Conservation (phyloP, 2,113 vertebrate species). For the Paradisaea rubra region DNA sequence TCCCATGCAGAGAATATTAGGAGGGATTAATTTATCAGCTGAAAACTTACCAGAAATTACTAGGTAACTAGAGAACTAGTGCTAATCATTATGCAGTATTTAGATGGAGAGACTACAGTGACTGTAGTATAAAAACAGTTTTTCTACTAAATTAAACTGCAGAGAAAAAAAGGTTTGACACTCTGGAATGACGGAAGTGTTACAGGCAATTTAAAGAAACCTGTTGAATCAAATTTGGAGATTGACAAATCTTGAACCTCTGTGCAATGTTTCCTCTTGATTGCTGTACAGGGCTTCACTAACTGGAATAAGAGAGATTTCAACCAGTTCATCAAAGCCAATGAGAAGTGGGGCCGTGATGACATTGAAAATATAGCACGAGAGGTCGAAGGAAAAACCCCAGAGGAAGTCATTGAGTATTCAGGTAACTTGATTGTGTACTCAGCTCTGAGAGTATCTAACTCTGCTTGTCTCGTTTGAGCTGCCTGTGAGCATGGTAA, state of each 20-base stretch:
- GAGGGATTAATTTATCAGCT: neutral
- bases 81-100: neutral
- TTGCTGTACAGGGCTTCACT: conserved; percentile 86
- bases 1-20: neutral
- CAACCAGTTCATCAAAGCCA: conserved; percentile 99
- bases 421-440: conserved; percentile 77
- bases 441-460: neutral
- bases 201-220: neutral
- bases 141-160: neutral
- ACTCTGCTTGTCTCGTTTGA: neutral
- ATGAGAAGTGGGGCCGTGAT: conserved; percentile 98
- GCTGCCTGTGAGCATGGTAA: neutral
- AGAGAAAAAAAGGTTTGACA: neutral
- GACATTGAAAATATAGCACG: conserved; percentile 98
- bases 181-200: neutral
- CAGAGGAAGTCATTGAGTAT: conserved; percentile 98
- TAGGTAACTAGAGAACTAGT: neutral
- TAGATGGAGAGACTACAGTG: neutral
- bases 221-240: neutral
- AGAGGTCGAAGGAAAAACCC: conserved; percentile 96
- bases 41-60: neutral
- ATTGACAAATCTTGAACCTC: neutral
- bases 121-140: neutral
- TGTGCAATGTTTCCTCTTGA: neutral
- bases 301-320: conserved; percentile 99